A percentile compares a stretch with the other conserved stretches of the same genome.
Conservation (phyloP, 2,888 invertebrate species). For the Carcina quercana region DNA sequence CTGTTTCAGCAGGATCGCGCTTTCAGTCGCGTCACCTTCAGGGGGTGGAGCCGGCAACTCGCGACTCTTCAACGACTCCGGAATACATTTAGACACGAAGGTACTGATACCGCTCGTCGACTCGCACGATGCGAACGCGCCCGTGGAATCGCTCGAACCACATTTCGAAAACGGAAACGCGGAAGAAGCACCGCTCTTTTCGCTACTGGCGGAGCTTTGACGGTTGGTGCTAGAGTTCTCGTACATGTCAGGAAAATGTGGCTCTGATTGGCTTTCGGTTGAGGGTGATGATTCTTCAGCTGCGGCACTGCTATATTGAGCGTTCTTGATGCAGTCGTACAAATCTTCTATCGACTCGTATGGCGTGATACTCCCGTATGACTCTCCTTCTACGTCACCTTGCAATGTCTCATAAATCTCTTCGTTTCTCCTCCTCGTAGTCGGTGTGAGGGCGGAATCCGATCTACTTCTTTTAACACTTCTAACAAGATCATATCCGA, state of each 20-base stretch:
- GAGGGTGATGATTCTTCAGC: conserved; percentile 60
- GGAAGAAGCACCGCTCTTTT: conserved; percentile 64
- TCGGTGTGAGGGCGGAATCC: conserved; percentile 61
- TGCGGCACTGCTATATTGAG: conserved; percentile 51
- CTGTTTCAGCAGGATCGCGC: conserved; percentile 65
- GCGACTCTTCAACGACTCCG: conserved; percentile 50
- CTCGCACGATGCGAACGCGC: conserved; percentile 63
- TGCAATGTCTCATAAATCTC: conserved; percentile 61
- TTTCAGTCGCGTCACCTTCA: conserved; percentile 47
- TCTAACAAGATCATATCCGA: conserved; percentile 60
- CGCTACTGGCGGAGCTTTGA: conserved; percentile 63
- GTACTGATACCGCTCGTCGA: conserved; percentile 62
- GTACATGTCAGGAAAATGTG: conserved; percentile 58
- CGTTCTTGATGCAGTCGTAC: conserved; percentile 66
- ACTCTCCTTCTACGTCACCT: conserved; percentile 51
- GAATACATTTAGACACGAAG: conserved; percentile 49
- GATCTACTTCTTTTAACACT: conserved; percentile 63
- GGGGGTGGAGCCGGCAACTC: conserved; percentile 54
- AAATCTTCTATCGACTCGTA: conserved; percentile 69
- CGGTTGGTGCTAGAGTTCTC: conserved; percentile 56
- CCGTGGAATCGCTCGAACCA: conserved; percentile 62
- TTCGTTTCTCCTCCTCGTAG: conserved; percentile 48
- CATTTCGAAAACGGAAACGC: conserved; percentile 69
- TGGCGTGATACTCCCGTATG: conserved; percentile 63
- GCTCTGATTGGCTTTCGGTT: conserved; percentile 58